phyloP scores from a whole-genome alignment of 1,140 invertebrate species.

The Mizuhopecten yessoensis region DNA sequence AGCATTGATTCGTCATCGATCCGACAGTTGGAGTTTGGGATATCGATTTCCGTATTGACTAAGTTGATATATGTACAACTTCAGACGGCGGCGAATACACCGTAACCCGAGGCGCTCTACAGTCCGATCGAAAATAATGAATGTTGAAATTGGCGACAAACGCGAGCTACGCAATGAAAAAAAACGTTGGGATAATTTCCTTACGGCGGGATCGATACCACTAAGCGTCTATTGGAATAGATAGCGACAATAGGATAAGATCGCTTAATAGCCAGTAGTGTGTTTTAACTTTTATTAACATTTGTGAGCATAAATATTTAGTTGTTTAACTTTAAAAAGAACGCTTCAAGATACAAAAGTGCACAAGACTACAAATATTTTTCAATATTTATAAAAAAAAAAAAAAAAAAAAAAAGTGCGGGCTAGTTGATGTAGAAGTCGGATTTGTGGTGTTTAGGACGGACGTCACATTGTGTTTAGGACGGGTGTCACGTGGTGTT shows the following conservation, averaged over 20 bases:
- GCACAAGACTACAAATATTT: not conserved
- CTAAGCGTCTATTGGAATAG: not conserved
- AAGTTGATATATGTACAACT: conserved; percentile 10
- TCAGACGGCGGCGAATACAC: not conserved
- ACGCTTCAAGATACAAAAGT: not conserved
- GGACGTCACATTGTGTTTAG: not conserved
- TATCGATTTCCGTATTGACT: not conserved
- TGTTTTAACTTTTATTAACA: not conserved
- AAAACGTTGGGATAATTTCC: not conserved
- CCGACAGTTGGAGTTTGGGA: not conserved
- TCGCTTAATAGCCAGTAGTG: not conserved
- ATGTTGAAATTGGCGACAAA: conserved; percentile 18
- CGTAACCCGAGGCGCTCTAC: conserved; percentile 28
- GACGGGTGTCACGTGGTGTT: not conserved
- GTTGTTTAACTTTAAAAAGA: not conserved
- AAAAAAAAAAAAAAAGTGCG: no score
- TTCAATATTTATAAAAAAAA: no score
- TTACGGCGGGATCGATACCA: not conserved
- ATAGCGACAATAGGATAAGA: not conserved
- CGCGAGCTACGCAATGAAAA: conserved; percentile 31
- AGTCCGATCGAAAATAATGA: conserved; percentile 25
- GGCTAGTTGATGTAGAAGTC: no score
- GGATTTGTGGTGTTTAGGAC: not conserved
- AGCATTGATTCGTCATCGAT: conserved; percentile 7
- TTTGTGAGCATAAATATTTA: not conserved